Percentiles rank a stretch among this genome's conserved stretches.
These are phyloP conservation scores for Akabosia matsudoensis DNA, from an alignment of 1,140 invertebrate species.

Conservation along the genomic window DNA sequence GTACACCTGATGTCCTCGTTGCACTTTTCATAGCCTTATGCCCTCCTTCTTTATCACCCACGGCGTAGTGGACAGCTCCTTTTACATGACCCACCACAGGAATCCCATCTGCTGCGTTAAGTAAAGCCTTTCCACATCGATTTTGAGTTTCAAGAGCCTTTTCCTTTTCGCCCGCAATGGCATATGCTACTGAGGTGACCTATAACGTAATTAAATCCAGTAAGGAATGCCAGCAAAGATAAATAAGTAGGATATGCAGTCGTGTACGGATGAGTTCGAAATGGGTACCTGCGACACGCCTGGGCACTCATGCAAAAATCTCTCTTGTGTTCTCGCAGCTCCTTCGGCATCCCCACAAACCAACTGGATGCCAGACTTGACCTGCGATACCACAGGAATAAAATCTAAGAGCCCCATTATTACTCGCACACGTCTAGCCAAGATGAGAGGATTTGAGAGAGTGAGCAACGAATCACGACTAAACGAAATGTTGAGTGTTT, in stretches of 20 bases:
- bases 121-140: background rate
- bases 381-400: no score
- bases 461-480: no score
- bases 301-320: no score
- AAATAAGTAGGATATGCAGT: background rate
- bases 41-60: slow-evolving; percentile 41
- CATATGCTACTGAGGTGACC: background rate
- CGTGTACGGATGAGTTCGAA: no score
- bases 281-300: no score
- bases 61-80: slow-evolving; percentile 36
- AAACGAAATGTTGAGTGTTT: no score
- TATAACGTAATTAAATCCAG: background rate
- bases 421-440: no score
- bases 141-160: background rate
- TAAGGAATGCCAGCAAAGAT: background rate
- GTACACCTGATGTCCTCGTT: slow-evolving; percentile 32
- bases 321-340: no score
- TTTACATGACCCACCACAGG: slow-evolving; percentile 45
- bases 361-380: no score
- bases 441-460: no score
- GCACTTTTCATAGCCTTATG: slow-evolving; percentile 41
- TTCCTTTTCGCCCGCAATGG: background rate
- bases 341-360: no score
- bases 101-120: slow-evolving; percentile 35
- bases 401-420: no score